These are phyloP conservation scores for Leguminivora glycinivorella DNA, from an alignment of 1,140 invertebrate species.

Conservation along the genomic window DNA sequence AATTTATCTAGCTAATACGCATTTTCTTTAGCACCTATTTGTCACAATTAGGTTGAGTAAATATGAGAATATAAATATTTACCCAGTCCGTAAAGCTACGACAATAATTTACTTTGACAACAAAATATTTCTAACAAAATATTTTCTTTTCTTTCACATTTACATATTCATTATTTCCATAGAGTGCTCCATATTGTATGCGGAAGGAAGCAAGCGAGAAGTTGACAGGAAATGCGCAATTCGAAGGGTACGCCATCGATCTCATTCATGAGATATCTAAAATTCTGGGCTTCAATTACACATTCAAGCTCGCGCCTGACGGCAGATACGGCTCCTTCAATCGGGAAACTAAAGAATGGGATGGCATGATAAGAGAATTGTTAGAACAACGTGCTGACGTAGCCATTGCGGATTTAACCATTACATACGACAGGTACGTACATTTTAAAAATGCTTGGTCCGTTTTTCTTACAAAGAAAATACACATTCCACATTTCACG, in stretches of 20 bases:
- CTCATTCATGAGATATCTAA: constrained; percentile 93
- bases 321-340: constrained; percentile 90
- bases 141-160: not conserved
- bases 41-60: no score
- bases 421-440: constrained; percentile 88
- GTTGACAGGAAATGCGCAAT: constrained; percentile 91
- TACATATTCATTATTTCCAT: constrained; percentile 45
- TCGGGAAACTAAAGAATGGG: constrained; percentile 91
- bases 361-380: constrained; percentile 96
- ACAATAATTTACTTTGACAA: not conserved
- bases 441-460: not conserved
- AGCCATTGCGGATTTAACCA: constrained; percentile 95
- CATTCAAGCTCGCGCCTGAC: constrained; percentile 89
- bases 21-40: no score
- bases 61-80: no score
- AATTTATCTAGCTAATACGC: no score
- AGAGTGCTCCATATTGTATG: constrained; percentile 97
- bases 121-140: not conserved
- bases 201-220: constrained; percentile 89
- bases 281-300: constrained; percentile 94
- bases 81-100: no score
- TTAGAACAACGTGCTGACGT: constrained; percentile 94
- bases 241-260: constrained; percentile 93
- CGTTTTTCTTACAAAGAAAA: not conserved
- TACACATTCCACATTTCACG: not conserved